These are phyloP conservation scores for Epicampocera succincta DNA, from an alignment of 2,888 invertebrate species.

Conservation along the genomic window DNA sequence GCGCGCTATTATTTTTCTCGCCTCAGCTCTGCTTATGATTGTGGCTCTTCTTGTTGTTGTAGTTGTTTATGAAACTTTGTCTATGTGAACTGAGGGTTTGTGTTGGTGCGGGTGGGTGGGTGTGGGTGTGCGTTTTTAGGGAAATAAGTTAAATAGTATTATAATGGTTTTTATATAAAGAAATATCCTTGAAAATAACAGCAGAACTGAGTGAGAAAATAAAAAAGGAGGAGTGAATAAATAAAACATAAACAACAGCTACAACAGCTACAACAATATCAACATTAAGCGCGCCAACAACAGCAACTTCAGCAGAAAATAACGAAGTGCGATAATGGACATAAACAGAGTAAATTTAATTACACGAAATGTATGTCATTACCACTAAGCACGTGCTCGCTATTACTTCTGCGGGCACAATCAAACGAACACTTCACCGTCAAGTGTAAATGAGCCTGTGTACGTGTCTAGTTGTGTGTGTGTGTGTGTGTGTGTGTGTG, in stretches of 20 bases:
- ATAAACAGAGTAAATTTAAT: slow-evolving; percentile 66
- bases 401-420: slow-evolving; percentile 38
- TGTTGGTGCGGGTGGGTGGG: background rate
- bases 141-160: slow-evolving; percentile 45
- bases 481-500: background rate
- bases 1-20: slow-evolving; percentile 34
- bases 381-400: slow-evolving; percentile 68
- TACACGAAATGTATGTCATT: slow-evolving; percentile 69
- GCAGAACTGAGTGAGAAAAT: slow-evolving; percentile 22
- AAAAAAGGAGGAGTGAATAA: slow-evolving; percentile 16
- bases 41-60: slow-evolving; percentile 35
- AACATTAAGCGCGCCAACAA: slow-evolving; percentile 36
- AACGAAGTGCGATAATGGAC: slow-evolving; percentile 62
- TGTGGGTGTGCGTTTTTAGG: slow-evolving; percentile 32
- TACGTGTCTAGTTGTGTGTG: background rate
- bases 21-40: slow-evolving; percentile 42
- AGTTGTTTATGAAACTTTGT: slow-evolving; percentile 41
- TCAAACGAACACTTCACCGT: background rate
- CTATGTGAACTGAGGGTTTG: too few species aligned
- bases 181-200: slow-evolving; percentile 59
- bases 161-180: slow-evolving; percentile 47
- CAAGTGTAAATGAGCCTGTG: slow-evolving; percentile 7
- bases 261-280: slow-evolving; percentile 48
- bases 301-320: slow-evolving; percentile 34
- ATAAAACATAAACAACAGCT: slow-evolving; percentile 49